Evolutionary conservation across 2,113 vertebrate species (phyloP).

Genomic region (Aegithalos caudatus): DNA sequence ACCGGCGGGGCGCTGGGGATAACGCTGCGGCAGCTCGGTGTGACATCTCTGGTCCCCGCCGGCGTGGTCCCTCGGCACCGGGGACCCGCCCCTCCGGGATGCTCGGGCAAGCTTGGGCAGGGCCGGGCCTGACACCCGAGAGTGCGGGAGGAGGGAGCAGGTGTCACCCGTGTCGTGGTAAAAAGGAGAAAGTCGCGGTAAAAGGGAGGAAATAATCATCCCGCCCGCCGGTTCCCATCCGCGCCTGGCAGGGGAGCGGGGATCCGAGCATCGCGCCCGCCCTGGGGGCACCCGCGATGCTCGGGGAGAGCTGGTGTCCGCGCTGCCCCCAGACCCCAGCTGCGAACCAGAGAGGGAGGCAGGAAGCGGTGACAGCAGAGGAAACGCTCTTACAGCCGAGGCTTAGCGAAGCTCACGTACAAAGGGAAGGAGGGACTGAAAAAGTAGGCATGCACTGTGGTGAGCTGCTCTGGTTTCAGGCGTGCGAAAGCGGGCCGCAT

Average conservation of each 20-base stretch:
- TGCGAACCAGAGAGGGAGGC: neutral
- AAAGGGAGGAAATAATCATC: neutral
- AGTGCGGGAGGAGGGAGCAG: neutral
- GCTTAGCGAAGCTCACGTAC: neutral
- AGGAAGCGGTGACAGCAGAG: neutral
- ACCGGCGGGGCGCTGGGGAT: neutral
- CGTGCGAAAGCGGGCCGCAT: neutral
- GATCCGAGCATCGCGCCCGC: neutral
- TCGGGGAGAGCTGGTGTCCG: neutral
- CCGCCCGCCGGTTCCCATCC: neutral
- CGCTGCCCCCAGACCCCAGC: neutral
- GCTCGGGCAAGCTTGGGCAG: neutral
- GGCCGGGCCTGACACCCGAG: neutral
- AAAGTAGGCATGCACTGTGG: neutral
- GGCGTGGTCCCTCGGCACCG: neutral
- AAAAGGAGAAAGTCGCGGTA: neutral
- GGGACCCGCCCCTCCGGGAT: neutral
- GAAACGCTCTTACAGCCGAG: neutral
- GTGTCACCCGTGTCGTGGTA: neutral
- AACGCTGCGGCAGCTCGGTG: neutral
- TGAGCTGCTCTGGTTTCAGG: neutral
- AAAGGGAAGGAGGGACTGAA: constrained; percentile 15
- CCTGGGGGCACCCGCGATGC: neutral
- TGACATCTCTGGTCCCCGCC: neutral
- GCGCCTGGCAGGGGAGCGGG: no score